Evolutionary conservation across 2,888 invertebrate species (phyloP).

Genomic region (Lissocephala sabroskyi): DNA sequence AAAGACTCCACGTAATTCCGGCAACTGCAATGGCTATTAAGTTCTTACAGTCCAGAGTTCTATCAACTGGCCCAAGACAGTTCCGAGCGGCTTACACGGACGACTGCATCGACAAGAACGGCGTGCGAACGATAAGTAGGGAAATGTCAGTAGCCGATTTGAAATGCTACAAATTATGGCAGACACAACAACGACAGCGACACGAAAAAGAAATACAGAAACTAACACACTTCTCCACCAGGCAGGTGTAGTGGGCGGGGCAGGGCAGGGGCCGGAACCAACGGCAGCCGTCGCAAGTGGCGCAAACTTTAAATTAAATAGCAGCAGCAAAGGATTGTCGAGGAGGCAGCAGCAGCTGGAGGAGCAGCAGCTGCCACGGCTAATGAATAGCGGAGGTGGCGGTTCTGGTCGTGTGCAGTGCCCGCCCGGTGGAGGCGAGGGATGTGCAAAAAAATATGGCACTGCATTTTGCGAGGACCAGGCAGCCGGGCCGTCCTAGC

Average conservation of each 20-base stretch:
- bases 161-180: slow-evolving; percentile 27
- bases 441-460: too few species aligned
- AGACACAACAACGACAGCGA: slow-evolving; percentile 9
- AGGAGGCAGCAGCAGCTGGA: slow-evolving; percentile 5
- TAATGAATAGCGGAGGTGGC: slow-evolving; percentile 4
- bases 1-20: slow-evolving; percentile 30
- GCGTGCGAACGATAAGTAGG: slow-evolving; percentile 19
- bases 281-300: background rate
- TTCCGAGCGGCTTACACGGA: slow-evolving; percentile 26
- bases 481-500: too few species aligned
- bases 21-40: slow-evolving; percentile 2
- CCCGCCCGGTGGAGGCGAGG: too few species aligned
- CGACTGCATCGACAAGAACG: slow-evolving; percentile 9
- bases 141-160: slow-evolving; percentile 49
- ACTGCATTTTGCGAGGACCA: too few species aligned
- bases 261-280: background rate
- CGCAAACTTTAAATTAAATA: slow-evolving; percentile 35
- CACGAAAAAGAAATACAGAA: background rate
- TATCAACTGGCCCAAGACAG: too few species aligned
- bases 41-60: too few species aligned
- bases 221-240: background rate
- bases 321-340: slow-evolving; percentile 1
- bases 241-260: background rate
- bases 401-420: too few species aligned
- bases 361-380: background rate